Evolutionary conservation across 2,113 vertebrate species (phyloP).

Genomic region (Falcunculus frontatus): DNA sequence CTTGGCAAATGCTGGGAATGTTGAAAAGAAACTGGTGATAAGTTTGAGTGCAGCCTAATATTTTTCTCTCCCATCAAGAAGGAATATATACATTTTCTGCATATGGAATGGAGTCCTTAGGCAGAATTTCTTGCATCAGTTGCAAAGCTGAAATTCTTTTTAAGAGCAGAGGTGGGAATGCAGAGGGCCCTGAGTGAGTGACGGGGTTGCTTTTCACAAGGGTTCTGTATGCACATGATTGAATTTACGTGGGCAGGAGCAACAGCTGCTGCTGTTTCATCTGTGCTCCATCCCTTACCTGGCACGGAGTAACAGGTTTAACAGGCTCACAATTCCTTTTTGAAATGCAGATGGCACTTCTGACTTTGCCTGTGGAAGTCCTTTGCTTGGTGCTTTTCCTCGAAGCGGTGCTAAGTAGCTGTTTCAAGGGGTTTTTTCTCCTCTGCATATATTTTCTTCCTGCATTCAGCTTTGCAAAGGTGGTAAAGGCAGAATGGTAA

Average conservation of each 20-base stretch:
- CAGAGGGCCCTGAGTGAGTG: not conserved
- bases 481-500: not conserved
- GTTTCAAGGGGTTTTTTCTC: not conserved
- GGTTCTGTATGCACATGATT: not conserved
- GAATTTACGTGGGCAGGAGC: not conserved
- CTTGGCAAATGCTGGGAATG: not conserved
- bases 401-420: not conserved
- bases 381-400: constrained; percentile 7
- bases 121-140: not conserved
- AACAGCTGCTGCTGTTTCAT: not conserved
- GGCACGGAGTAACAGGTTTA: constrained; percentile 29
- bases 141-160: not conserved
- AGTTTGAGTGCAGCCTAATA: not conserved
- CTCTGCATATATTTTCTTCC: not conserved
- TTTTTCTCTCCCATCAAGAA: not conserved
- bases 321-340: constrained; percentile 30
- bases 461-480: not conserved
- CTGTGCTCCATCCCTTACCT: constrained; percentile 1
- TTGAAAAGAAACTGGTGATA: not conserved
- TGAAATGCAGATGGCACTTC: constrained; percentile 43
- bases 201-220: not conserved
- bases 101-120: not conserved
- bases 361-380: constrained; percentile 11
- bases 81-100: not conserved
- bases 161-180: not conserved